phyloP scores from a whole-genome alignment of 1,140 invertebrate species.

The Streblospio benedicti region DNA sequence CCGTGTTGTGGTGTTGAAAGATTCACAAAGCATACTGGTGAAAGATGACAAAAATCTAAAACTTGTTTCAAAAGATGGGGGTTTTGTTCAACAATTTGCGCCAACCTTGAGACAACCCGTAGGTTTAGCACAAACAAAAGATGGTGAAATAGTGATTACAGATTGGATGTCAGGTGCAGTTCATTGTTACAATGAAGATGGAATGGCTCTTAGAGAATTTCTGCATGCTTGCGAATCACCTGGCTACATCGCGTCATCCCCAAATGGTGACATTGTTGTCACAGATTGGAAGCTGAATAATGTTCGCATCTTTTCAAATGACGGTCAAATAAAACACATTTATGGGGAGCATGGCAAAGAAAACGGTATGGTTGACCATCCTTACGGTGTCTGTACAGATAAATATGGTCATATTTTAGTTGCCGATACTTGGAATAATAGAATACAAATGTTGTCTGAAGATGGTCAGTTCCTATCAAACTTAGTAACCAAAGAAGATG shows the following conservation, averaged over 20 bases:
- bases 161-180: conserved; percentile 16
- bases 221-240: conserved; percentile 13
- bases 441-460: conserved; percentile 26
- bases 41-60: conserved; percentile 18
- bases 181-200: conserved; percentile 7
- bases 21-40: conserved; percentile 9
- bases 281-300: conserved; percentile 16
- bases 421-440: conserved; percentile 31
- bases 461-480: conserved; percentile 24
- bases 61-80: conserved; percentile 6
- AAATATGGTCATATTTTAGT: conserved; percentile 27
- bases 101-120: conserved; percentile 15
- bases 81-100: conserved; percentile 3
- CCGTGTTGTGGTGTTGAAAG: conserved; percentile 1
- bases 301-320: conserved; percentile 15
- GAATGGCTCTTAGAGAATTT: conserved; percentile 2
- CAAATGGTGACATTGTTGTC: conserved; percentile 2
- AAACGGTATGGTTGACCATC: conserved; percentile 12
- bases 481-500: conserved; percentile 23
- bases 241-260: conserved; percentile 10
- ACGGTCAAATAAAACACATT: conserved; percentile 9
- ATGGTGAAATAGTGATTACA: conserved; percentile 16
- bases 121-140: conserved; percentile 5
- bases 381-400: conserved; percentile 25
- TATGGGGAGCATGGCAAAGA: conserved; percentile 1